Percentiles rank a stretch among this genome's conserved stretches.
Evolutionary conservation across 2,113 vertebrate species (phyloP).

Genomic region (Campylomormyrus numenius): DNA sequence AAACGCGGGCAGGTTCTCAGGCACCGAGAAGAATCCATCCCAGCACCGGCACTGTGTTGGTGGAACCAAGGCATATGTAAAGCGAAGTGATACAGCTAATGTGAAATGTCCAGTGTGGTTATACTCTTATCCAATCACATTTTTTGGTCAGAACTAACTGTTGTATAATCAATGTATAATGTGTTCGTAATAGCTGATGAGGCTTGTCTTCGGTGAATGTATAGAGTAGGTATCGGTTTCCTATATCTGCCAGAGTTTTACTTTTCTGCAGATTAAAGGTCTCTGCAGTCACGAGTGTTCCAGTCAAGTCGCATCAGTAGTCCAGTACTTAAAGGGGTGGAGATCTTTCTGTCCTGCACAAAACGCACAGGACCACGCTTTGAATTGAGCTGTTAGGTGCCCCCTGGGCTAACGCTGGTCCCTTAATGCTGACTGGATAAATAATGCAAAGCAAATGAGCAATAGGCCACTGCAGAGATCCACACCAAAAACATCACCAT

Average conservation of each 20-base stretch:
- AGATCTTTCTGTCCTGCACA: not conserved
- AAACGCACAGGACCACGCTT: not conserved
- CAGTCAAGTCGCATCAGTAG: not conserved
- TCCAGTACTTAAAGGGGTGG: not conserved
- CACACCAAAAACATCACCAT: not conserved
- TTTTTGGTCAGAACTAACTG: not conserved
- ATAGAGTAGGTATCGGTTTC: not conserved
- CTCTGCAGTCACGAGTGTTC: not conserved
- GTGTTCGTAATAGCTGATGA: not conserved
- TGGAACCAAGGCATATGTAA: no score
- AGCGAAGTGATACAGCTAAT: no score
- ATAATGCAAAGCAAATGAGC: not conserved
- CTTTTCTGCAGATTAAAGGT: not conserved
- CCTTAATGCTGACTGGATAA: not conserved
- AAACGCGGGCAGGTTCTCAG: no score
- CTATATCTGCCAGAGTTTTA: not conserved
- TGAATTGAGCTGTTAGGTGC: not conserved
- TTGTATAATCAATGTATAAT: not conserved
- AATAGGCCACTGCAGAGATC: not conserved
- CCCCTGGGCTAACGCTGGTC: not conserved
- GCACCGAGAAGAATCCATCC: no score
- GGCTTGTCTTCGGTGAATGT: not conserved
- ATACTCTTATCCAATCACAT: no score
- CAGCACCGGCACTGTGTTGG: no score
- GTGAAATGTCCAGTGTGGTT: no score